Evolutionary conservation across 2,797 vertebrate genomes (phyloP).

Genomic region (Lutjanus campechanus): DNA sequence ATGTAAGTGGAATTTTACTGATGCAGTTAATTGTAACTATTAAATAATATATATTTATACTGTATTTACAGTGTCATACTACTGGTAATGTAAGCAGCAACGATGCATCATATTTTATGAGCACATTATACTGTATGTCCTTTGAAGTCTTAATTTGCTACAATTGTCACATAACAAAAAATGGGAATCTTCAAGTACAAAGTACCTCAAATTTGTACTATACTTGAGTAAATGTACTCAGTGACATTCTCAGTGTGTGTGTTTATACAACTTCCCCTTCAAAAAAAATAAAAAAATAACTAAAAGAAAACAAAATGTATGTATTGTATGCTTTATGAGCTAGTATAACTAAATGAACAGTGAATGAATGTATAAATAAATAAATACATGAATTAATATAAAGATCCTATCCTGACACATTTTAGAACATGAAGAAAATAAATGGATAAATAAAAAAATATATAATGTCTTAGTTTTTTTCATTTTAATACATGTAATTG

Average conservation of each 20-base stretch:
- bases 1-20: background rate
- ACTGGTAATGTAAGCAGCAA: too few species aligned
- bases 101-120: too few species aligned
- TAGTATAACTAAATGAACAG: background rate
- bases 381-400: too few species aligned
- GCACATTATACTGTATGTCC: too few species aligned
- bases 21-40: background rate
- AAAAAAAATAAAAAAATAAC: too few species aligned
- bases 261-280: background rate
- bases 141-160: too few species aligned
- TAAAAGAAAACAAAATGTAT: too few species aligned
- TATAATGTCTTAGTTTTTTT: background rate
- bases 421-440: too few species aligned
- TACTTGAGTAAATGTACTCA: too few species aligned
- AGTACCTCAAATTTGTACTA: background rate
- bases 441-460: too few species aligned
- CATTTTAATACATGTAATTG: background rate
- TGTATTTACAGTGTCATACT: background rate
- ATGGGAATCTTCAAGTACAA: background rate
- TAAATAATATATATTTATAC: background rate
- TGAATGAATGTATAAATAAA: background rate
- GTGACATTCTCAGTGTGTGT: too few species aligned
- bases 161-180: too few species aligned
- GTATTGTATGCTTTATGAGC: background rate
- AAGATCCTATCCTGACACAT: background rate